Conservation (phyloP, 2,797 vertebrate genomes). For the Trematomus bernacchii region DNA sequence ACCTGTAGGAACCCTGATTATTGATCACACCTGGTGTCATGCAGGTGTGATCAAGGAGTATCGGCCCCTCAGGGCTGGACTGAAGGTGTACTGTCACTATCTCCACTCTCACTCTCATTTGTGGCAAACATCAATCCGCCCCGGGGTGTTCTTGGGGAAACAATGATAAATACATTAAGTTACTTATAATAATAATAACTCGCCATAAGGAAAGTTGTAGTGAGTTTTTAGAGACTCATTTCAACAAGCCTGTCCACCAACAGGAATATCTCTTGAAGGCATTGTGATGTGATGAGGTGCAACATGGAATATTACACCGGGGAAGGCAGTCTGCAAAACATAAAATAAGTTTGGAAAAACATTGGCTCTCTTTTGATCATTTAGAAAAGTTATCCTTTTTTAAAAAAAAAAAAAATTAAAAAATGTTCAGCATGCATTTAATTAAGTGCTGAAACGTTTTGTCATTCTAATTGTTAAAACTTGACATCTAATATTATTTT, state of each 20-base stretch:
- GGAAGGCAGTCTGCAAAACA: background rate
- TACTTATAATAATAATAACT: too few species aligned
- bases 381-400: too few species aligned
- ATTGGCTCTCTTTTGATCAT: too few species aligned
- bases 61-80: background rate
- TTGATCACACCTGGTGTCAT: conserved; percentile 23
- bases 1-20: background rate
- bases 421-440: too few species aligned
- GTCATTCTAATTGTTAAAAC: too few species aligned
- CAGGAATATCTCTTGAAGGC: background rate
- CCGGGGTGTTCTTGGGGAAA: background rate
- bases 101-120: background rate
- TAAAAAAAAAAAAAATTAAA: too few species aligned
- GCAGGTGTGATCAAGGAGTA: conserved; percentile 7
- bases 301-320: background rate
- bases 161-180: too few species aligned
- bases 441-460: too few species aligned
- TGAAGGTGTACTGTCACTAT: background rate
- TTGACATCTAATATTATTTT: too few species aligned
- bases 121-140: background rate
- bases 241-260: background rate
- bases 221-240: background rate
- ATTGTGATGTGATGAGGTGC: background rate
- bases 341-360: too few species aligned
- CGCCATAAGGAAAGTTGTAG: background rate